Conservation (phyloP, 2,113 vertebrate species). For the Stictonetta naevosa region DNA sequence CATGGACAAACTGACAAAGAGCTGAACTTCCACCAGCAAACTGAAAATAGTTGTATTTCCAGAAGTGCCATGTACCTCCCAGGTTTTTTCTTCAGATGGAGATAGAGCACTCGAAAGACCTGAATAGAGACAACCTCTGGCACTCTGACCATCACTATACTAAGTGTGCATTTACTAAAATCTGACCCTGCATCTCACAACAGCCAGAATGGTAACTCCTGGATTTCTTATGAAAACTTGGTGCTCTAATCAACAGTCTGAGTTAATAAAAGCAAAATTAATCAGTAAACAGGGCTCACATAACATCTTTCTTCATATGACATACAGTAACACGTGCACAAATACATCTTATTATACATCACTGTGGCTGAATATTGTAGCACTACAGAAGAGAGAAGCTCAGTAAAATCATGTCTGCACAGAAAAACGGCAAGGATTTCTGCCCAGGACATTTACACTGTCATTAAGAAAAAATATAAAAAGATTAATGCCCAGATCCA, state of each 20-base stretch:
- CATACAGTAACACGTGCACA: not conserved
- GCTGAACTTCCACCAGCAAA: not conserved
- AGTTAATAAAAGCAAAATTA: not conserved
- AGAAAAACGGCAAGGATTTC: not conserved
- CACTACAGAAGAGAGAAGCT: not conserved
- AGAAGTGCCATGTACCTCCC: not conserved
- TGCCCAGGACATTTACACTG: not conserved
- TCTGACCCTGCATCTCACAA: not conserved
- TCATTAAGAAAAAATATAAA: not conserved
- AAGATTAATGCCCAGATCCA: not conserved
- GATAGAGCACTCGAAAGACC: not conserved
- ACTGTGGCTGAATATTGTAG: not conserved
- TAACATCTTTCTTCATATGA: not conserved
- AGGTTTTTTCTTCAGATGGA: not conserved
- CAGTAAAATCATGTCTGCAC: not conserved
- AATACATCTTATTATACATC: not conserved
- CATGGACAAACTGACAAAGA: not conserved
- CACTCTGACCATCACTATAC: not conserved
- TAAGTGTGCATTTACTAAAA: not conserved
- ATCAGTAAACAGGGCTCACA: not conserved
- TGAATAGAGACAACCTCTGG: not conserved
- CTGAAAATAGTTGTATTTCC: not conserved
- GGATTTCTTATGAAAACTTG: not conserved
- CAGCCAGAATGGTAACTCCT: not conserved
- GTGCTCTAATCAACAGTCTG: not conserved